Evolutionary conservation across 2,888 invertebrate genomes (phyloP).

Genomic region (Keiferia lycopersicella): DNA sequence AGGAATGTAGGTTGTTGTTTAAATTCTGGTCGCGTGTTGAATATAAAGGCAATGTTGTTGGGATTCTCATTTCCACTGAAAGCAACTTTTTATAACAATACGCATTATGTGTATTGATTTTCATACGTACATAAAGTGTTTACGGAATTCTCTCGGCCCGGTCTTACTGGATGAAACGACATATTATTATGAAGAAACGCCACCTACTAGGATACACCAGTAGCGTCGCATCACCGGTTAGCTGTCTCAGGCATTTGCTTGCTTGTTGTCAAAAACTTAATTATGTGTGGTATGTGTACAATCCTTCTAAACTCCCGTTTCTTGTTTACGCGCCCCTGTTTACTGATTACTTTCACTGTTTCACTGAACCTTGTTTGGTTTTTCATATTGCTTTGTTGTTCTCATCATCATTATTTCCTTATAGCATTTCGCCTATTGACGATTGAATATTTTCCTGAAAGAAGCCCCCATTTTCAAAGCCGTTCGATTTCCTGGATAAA

Average conservation of each 20-base stretch:
- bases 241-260: too few relatives aligned
- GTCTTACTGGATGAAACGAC: too few relatives aligned
- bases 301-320: too few relatives aligned
- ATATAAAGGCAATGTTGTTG: conserved; percentile 1
- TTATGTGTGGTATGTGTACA: too few relatives aligned
- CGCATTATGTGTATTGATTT: conserved; percentile 10
- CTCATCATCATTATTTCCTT: neutral
- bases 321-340: conserved; percentile 16
- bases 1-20: neutral
- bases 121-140: too few relatives aligned
- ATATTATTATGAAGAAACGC: too few relatives aligned
- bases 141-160: too few relatives aligned
- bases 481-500: neutral
- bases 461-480: neutral
- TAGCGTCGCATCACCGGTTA: too few relatives aligned
- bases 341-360: conserved; percentile 19
- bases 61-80: conserved; percentile 14
- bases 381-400: conserved; percentile 6
- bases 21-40: conserved; percentile 8
- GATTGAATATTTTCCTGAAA: neutral
- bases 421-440: neutral
- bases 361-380: conserved; percentile 9
- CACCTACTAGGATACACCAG: too few relatives aligned
- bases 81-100: conserved; percentile 15
- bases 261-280: too few relatives aligned